Evolutionary conservation across 2,888 invertebrate genomes (phyloP).

Genomic region (Seira ritae): DNA sequence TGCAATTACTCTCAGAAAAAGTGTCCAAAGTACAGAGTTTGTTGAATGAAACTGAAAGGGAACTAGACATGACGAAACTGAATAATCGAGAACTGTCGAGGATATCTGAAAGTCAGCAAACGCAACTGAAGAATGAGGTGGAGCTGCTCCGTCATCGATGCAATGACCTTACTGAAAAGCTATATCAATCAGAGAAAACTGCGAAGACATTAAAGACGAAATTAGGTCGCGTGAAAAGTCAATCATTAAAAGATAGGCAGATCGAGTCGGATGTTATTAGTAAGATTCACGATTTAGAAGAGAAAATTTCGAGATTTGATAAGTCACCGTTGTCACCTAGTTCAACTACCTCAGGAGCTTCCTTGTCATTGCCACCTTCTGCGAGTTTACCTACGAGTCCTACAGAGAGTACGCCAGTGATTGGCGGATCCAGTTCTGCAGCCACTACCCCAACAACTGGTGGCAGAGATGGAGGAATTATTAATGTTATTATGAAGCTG

Average conservation of each 20-base stretch:
- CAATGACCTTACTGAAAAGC: slow-evolving; percentile 73
- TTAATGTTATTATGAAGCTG: slow-evolving; percentile 70
- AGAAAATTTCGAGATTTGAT: slow-evolving; percentile 69
- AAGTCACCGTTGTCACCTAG: slow-evolving; percentile 56
- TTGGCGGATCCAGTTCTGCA: slow-evolving; percentile 22
- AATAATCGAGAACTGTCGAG: slow-evolving; percentile 58
- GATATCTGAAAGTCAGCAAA: slow-evolving; percentile 57
- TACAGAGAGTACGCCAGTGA: slow-evolving; percentile 37
- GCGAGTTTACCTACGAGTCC: slow-evolving; percentile 59
- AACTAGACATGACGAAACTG: slow-evolving; percentile 61
- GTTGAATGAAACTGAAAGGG: slow-evolving; percentile 59
- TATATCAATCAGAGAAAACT: slow-evolving; percentile 73
- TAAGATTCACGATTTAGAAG: slow-evolving; percentile 72
- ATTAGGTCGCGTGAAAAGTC: slow-evolving; percentile 72
- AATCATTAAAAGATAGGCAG: slow-evolving; percentile 73
- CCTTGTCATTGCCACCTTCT: slow-evolving; percentile 51
- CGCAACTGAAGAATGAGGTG: slow-evolving; percentile 64
- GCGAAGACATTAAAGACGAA: slow-evolving; percentile 71
- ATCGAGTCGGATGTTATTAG: slow-evolving; percentile 71
- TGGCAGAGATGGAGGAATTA: slow-evolving; percentile 60
- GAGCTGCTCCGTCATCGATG: slow-evolving; percentile 67
- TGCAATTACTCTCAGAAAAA: slow-evolving; percentile 61
- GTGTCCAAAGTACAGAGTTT: slow-evolving; percentile 60
- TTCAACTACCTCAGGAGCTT: slow-evolving; percentile 59
- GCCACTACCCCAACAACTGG: slow-evolving; percentile 34